phyloP scores from a whole-genome alignment of 2,113 vertebrate genomes.

The Mesembrinibis cayennensis region DNA sequence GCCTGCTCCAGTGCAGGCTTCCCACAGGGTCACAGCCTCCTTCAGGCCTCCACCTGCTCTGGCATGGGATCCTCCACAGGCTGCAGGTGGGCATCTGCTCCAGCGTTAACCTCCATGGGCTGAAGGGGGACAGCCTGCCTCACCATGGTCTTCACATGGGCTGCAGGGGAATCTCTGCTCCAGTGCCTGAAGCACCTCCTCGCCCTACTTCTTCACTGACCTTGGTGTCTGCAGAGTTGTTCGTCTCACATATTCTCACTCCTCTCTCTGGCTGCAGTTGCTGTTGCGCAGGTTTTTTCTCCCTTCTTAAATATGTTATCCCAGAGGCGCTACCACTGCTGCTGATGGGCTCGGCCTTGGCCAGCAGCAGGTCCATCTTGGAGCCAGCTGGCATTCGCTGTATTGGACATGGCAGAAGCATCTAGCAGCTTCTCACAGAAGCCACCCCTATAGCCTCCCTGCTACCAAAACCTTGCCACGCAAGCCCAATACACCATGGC shows the following conservation, averaged over 20 bases:
- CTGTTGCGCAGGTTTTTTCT: too few relatives aligned
- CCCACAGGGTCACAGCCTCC: neutral
- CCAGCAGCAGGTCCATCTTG: neutral
- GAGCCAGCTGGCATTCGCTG: neutral
- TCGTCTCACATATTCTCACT: neutral
- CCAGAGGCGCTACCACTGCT: fast-evolving
- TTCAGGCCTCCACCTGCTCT: neutral
- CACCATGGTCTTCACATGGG: neutral
- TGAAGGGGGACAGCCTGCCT: neutral
- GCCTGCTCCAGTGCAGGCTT: neutral
- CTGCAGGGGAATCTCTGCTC: neutral
- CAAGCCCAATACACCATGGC: neutral
- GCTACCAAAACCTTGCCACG: neutral
- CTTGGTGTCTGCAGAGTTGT: neutral
- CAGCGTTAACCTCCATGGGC: neutral
- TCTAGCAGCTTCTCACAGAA: neutral
- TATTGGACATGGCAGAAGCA: neutral
- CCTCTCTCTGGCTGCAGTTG: neutral
- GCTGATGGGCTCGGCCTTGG: neutral
- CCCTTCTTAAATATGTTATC: too few relatives aligned
- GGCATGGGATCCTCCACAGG: neutral
- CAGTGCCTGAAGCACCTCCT: neutral
- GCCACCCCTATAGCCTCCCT: neutral
- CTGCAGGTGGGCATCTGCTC: neutral
- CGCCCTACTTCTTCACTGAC: neutral